A percentile compares a stretch with the other conserved stretches of the same genome.
These are phyloP conservation scores for Ochotona princeps DNA, from an alignment of 2,113 vertebrate species.

Conservation along the genomic window DNA sequence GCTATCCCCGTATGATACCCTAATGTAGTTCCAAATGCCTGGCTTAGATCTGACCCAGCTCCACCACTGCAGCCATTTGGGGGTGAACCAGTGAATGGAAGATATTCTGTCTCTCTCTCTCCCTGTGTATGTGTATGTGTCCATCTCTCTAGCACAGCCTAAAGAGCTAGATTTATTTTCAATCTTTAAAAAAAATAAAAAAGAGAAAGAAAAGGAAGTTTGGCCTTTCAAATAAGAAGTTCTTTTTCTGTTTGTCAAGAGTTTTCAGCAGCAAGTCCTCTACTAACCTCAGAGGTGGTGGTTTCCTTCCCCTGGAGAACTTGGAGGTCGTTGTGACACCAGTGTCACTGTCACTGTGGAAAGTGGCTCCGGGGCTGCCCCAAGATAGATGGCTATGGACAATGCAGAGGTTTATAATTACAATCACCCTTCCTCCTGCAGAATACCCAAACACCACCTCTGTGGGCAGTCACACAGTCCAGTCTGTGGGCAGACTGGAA, in stretches of 20 bases:
- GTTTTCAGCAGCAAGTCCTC: background rate
- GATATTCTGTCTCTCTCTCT: too few species aligned
- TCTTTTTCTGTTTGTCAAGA: background rate
- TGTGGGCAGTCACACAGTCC: background rate
- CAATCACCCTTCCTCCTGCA: slow-evolving; percentile 1
- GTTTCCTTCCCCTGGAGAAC: background rate
- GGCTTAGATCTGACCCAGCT: too few species aligned
- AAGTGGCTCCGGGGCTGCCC: background rate
- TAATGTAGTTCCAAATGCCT: too few species aligned
- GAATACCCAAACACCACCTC: slow-evolving; percentile 16
- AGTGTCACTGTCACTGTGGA: background rate
- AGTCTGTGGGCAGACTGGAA: background rate
- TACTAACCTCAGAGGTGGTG: background rate
- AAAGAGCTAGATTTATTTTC: too few species aligned
- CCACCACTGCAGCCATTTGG: too few species aligned
- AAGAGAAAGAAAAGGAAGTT: background rate
- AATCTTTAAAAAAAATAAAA: too few species aligned
- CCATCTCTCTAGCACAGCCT: too few species aligned
- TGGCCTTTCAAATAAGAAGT: background rate
- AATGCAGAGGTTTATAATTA: background rate
- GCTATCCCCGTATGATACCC: too few species aligned
- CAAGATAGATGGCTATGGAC: background rate
- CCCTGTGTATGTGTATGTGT: too few species aligned
- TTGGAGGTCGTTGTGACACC: background rate
- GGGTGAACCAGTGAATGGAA: too few species aligned